Evolutionary conservation across 2,888 invertebrate genomes (phyloP).

Genomic region (Oeneis ivallda): DNA sequence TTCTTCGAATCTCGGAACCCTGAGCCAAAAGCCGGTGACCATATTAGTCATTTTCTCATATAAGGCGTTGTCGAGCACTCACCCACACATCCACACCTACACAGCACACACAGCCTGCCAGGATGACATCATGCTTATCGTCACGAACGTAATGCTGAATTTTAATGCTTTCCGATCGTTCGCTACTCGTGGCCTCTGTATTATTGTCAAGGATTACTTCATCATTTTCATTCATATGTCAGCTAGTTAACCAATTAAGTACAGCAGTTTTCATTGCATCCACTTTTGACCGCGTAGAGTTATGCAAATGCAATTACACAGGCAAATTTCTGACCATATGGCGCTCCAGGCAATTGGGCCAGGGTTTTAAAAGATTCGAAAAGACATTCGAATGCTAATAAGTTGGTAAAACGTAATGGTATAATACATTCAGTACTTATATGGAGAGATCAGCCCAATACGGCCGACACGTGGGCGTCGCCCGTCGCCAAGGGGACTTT

Average conservation of each 20-base stretch:
- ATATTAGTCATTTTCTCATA: conserved; percentile 74
- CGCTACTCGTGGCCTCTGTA: conserved; percentile 41
- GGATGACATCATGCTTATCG: conserved; percentile 70
- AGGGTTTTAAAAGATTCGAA: conserved; percentile 56
- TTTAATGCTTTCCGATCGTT: conserved; percentile 62
- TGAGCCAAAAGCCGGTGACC: conserved; percentile 59
- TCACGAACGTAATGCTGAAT: conserved; percentile 57
- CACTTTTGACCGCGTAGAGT: conserved; percentile 1
- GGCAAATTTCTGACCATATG: conserved; percentile 54
- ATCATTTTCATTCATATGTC: conserved; percentile 26
- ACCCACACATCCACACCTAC: conserved; percentile 58
- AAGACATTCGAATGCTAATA: conserved; percentile 61
- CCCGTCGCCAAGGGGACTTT: conserved; percentile 57
- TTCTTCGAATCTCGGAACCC: conserved; percentile 46
- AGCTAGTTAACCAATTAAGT: conserved; percentile 17
- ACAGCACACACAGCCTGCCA: conserved; percentile 47
- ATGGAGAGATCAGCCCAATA: conserved; percentile 69
- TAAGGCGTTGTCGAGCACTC: conserved; percentile 59
- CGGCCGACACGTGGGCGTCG: conserved; percentile 65
- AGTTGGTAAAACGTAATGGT: conserved; percentile 46
- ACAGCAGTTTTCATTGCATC: conserved; percentile 7
- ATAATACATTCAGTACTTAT: conserved; percentile 69
- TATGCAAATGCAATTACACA: conserved; percentile 16
- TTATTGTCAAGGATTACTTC: conserved; percentile 50
- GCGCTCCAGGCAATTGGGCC: conserved; percentile 47